Evolutionary conservation across 1,140 invertebrate genomes (phyloP), one percentile per base, ranked within the genome.

Genomic region (Augochlora pura): DNA sequence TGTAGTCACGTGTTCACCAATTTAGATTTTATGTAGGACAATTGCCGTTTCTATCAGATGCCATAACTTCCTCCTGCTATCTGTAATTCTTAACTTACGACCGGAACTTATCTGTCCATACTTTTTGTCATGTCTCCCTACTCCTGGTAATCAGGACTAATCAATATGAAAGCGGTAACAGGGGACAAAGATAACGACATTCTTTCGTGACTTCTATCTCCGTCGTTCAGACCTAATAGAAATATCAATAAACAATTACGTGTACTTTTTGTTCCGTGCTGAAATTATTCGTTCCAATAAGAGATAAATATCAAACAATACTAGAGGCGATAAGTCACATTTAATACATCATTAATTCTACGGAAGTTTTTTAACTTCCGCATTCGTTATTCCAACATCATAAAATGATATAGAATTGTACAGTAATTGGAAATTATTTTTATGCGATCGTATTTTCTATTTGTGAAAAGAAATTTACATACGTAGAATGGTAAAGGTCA

Each of bases 91-190:
- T 67, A 74, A 74, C 60, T 81, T 86, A 78, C 63, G 57, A 63
- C 9, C 46, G 27, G 38, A 85, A 78, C 70, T 78, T 82, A 82
- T 75, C 39, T 42, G 52, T 59, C 59, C 23, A 71, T 81, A 78
- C 74, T 81, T 85, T 77, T 71, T 68, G 25, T 62, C 5, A 32
- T 65, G 59, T 66, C 71, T 72, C 83, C 84, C 83, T 86, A 82
- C 84, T 49, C 23, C 16, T 62, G 52, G 49, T 69, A 85, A 83
- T 82, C 81, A 78, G 38, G 66, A 71, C 60, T 82, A 85, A 86
- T 86, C 84, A 63, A 86, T 86, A 85, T 63, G 38, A 69, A 70
- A 84, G 52, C 52, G 46, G 27, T 78, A 68, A 75, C 59, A 81
- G n/a, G 38, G 59, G 49, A 42, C 9, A 67, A 81, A 66, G 27